phyloP scores from a whole-genome alignment of 2,113 vertebrate species.

The Ictalurus punctatus region DNA sequence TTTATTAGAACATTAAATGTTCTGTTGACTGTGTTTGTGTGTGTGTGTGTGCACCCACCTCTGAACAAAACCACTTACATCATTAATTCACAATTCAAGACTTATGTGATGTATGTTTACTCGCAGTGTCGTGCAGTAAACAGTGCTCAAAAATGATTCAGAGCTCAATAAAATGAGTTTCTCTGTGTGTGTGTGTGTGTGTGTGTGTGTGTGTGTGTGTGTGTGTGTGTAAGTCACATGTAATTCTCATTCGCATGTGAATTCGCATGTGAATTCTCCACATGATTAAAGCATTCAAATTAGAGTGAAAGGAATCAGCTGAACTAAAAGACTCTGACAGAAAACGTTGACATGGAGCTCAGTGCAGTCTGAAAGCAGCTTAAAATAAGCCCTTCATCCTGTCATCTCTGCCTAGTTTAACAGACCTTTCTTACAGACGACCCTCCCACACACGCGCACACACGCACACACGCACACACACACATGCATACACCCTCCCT shows the following conservation, averaged over 20 bases:
- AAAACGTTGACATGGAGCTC: conserved; percentile 24
- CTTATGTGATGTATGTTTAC: background rate
- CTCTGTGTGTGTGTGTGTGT: background rate
- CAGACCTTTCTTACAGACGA: conserved; percentile 13
- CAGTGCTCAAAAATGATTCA: background rate
- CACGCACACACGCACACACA: background rate
- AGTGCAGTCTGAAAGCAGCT: conserved; percentile 39
- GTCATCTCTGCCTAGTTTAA: conserved; percentile 45
- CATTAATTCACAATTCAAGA: background rate
- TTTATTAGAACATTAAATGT: conserved; percentile 58
- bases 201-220: background rate
- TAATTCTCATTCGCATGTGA: background rate
- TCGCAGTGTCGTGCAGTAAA: background rate
- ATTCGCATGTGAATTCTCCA: background rate
- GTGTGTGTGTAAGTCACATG: background rate
- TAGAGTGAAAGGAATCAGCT: background rate
- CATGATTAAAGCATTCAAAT: conserved; percentile 15
- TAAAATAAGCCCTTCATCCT: conserved; percentile 48
- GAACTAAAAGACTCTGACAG: conserved; percentile 1
- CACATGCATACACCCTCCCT: background rate
- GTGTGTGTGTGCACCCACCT: background rate
- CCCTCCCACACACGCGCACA: background rate
- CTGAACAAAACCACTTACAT: background rate
- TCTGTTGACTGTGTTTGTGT: conserved; percentile 48
- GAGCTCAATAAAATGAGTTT: background rate